Percentiles rank a stretch among this genome's conserved stretches.
phyloP scores from a whole-genome alignment of 2,888 invertebrate species.

The Glaucopsyche alexis region DNA sequence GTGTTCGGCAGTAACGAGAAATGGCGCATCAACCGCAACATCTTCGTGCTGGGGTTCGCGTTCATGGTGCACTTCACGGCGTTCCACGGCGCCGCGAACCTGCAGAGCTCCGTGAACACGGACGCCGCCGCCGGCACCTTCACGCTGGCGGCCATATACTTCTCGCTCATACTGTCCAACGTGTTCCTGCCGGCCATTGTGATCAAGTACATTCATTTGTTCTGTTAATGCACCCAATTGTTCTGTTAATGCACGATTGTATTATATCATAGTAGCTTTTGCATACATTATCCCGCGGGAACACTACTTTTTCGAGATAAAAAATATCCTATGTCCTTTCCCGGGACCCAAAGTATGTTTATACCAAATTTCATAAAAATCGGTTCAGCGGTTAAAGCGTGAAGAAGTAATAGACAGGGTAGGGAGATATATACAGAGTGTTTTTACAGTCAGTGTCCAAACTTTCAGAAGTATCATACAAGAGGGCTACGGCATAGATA shows the following conservation, averaged over 20 bases:
- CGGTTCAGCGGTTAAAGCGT: too few relatives aligned
- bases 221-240: background rate
- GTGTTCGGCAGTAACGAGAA: slow-evolving; percentile 81
- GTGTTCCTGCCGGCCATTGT: slow-evolving; percentile 92
- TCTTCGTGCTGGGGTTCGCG: slow-evolving; percentile 90
- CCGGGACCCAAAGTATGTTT: too few relatives aligned
- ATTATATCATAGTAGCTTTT: too few relatives aligned
- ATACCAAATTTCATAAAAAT: too few relatives aligned
- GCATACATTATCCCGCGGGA: too few relatives aligned
- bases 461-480: too few relatives aligned
- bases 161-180: slow-evolving; percentile 92
- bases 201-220: slow-evolving; percentile 82
- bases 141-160: slow-evolving; percentile 92
- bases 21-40: slow-evolving; percentile 90
- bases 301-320: too few relatives aligned
- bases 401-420: too few relatives aligned
- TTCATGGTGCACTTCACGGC: slow-evolving; percentile 97
- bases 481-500: too few relatives aligned
- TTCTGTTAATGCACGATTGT: background rate
- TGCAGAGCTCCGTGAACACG: slow-evolving; percentile 92
- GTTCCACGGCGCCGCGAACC: slow-evolving; percentile 91
- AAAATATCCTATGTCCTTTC: too few relatives aligned
- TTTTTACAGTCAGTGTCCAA: too few relatives aligned
- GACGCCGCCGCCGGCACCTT: slow-evolving; percentile 91
- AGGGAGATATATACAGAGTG: too few relatives aligned